Base-by-base conservation (phyloP, 2,888 invertebrate species). In the Vesta saturnalis region DNA sequence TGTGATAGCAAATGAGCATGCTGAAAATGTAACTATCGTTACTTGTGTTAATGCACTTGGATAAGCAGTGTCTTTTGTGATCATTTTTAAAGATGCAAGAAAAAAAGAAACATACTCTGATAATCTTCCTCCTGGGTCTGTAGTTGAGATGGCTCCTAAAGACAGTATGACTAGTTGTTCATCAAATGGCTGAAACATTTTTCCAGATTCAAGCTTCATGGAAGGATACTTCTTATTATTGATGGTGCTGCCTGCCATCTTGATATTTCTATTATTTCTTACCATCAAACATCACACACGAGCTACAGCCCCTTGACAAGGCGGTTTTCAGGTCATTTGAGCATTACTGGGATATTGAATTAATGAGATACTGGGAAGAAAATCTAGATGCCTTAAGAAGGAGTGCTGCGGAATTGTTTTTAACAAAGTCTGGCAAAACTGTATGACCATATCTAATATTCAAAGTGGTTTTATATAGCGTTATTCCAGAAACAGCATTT, bases 271-370 rank as follows among this genome's bases (percentile, higher is more conserved):
- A 79, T 15, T 76, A 71, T 46, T 78, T 79, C 69, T 69, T 81
- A 47, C 80, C 78, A 5, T 76, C 76, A 55, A 81, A 80, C 57
- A 79, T 78, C 0, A 79, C 78, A 0, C 78, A 80, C 64, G 77
- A 79, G 56, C 62, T 79, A 10, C 79, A 79, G 69, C 78, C 77
- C 8, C 72, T 79, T 69, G 79, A 78, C 69, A 79, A 79, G 69
- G 58, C 74, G 8, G 74, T 77, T 10, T 78, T 76, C 70, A 52
- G 74, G 54, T 70, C 77, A 1, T 80, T 77, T 71, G 77, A 79
- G 69, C 67, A 73, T 61, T 75, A 74, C 72, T 82, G 79, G 79
- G 79, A 82, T 66, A 72, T 22, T 10, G 59, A n/a, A n/a, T 46
- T 19, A 49, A 49, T 43, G 43, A n/a, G n/a, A n/a, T 43, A 5